A percentile compares a stretch with the other conserved stretches of the same genome.
Evolutionary conservation across 2,888 invertebrate genomes (phyloP).

Genomic region (Volucella bombylans): DNA sequence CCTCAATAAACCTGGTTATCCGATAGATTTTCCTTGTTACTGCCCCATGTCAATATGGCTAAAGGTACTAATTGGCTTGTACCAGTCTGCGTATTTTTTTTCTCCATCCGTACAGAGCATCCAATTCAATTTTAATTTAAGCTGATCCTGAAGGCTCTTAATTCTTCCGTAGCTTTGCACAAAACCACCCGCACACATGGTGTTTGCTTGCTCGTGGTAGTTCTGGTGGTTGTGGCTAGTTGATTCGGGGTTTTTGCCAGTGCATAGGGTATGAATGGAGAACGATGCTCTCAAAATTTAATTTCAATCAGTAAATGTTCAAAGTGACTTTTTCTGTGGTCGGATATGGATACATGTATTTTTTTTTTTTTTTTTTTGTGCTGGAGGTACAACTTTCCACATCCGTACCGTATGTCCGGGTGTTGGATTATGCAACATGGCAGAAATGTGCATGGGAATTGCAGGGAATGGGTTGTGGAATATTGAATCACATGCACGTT

Average conservation of each 20-base stretch:
- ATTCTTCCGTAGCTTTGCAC: constrained; percentile 10
- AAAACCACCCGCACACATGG: constrained; percentile 20
- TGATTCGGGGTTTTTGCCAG: constrained; percentile 24
- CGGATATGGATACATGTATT: not conserved
- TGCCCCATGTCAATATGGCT: constrained; percentile 21
- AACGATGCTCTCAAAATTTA: constrained; percentile 30
- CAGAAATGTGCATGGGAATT: too few species aligned
- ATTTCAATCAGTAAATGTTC: constrained; percentile 48
- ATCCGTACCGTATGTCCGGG: too few species aligned
- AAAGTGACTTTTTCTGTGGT: constrained; percentile 29
- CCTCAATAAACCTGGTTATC: constrained; percentile 44
- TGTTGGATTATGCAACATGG: too few species aligned
- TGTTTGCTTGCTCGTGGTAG: constrained; percentile 23
- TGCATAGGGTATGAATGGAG: not conserved
- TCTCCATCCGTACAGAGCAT: constrained; percentile 15
- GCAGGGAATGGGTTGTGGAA: too few species aligned
- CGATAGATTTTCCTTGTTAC: constrained; percentile 18
- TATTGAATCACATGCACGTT: too few species aligned
- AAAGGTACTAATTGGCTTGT: constrained; percentile 51
- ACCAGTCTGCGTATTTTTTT: not conserved
- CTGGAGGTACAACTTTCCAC: too few species aligned
- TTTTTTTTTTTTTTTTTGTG: too few species aligned
- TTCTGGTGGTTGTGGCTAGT: constrained; percentile 10
- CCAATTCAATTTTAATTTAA: constrained; percentile 61
- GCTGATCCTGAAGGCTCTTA: constrained; percentile 32